These are phyloP conservation scores for Selenia dentaria DNA, from an alignment of 2,888 invertebrate species.

Conservation along the genomic window DNA sequence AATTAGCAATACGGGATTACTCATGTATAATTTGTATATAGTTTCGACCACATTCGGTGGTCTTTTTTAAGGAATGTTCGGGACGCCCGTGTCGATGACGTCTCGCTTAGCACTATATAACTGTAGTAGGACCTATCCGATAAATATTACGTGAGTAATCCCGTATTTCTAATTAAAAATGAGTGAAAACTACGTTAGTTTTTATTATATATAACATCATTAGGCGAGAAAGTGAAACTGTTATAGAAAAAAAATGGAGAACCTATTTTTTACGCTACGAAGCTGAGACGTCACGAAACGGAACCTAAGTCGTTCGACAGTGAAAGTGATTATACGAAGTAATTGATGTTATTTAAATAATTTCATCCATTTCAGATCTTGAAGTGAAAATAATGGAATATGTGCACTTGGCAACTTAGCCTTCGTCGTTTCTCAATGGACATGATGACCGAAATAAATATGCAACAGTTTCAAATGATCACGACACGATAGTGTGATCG, in stretches of 20 bases:
- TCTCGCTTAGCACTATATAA: no score
- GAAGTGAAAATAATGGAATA: constrained; percentile 4
- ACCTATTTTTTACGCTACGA: constrained; percentile 55
- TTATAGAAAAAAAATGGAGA: constrained; percentile 46
- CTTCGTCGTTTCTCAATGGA: constrained; percentile 4
- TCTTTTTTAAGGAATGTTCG: no score
- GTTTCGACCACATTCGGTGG: no score
- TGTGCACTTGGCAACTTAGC: background rate
- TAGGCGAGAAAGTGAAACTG: constrained; percentile 63
- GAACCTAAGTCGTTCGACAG: constrained; percentile 67
- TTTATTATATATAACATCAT: no score
- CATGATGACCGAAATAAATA: constrained; percentile 18
- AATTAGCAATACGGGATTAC: no score
- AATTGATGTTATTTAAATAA: constrained; percentile 62
- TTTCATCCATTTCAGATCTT: constrained; percentile 38
- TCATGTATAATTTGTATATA: no score
- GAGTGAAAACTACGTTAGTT: no score
- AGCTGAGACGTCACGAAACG: constrained; percentile 63
- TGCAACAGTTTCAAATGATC: constrained; percentile 21
- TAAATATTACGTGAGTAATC: no score
- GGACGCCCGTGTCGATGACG: no score
- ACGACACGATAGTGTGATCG: constrained; percentile 20
- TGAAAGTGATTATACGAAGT: constrained; percentile 74
- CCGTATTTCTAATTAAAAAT: no score
- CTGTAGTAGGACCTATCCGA: no score